A percentile compares a stretch with the other conserved stretches of the same genome.
phyloP scores from a whole-genome alignment of 2,888 invertebrate genomes.

The Anoncus sp. region DNA sequence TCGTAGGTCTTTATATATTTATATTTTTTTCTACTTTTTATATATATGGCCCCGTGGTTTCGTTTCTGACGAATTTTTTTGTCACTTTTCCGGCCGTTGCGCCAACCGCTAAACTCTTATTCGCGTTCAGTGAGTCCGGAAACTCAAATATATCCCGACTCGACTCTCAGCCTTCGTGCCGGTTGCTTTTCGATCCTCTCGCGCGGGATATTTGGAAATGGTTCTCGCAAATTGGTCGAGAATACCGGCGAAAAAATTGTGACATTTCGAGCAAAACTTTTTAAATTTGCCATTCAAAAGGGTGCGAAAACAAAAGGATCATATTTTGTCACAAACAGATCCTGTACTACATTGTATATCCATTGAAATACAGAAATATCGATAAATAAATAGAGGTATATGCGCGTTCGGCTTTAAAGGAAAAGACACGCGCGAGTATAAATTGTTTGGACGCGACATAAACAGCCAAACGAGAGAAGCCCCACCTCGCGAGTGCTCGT shows the following conservation, averaged over 20 bases:
- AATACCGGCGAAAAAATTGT: no score
- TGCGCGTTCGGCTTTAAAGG: background rate
- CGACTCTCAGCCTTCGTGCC: no score
- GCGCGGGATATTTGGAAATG: no score
- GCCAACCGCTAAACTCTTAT: constrained; percentile 18
- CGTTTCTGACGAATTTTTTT: constrained; percentile 14
- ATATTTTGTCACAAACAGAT: no score
- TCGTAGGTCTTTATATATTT: no score
- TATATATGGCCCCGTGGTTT: background rate
- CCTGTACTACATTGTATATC: no score
- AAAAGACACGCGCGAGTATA: background rate
- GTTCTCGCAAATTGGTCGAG: no score
- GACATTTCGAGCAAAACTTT: background rate
- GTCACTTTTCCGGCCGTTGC: background rate
- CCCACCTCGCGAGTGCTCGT: background rate
- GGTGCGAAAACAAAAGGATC: no score
- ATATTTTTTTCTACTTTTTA: background rate
- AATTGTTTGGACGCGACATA: constrained; percentile 1
- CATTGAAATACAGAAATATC: background rate
- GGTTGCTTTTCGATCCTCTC: no score
- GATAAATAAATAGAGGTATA: background rate
- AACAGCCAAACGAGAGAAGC: constrained; percentile 24
- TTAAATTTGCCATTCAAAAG: background rate
- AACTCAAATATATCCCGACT: no score
- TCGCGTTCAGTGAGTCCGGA: constrained; percentile 50